Evolutionary conservation across 1,140 invertebrate species (phyloP).

Genomic region (Asbolus verrucosus): DNA sequence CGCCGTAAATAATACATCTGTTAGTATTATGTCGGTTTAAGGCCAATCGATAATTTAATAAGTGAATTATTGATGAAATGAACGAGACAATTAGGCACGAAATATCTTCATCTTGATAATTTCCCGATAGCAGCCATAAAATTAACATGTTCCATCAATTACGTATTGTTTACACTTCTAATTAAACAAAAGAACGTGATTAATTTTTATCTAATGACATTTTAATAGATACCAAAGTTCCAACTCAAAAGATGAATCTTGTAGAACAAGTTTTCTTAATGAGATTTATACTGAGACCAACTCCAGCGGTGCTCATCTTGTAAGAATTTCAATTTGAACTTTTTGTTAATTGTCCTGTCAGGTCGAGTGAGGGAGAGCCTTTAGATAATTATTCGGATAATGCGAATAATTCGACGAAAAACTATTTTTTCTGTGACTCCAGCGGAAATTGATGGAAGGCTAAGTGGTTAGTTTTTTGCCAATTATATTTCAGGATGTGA

Average conservation of each 20-base stretch:
- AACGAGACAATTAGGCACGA: neutral
- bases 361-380: neutral
- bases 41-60: neutral
- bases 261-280: constrained; percentile 33
- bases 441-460: too few species aligned
- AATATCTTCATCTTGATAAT: constrained; percentile 3
- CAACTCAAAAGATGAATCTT: neutral
- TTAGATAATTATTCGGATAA: too few species aligned
- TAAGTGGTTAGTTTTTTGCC: too few species aligned
- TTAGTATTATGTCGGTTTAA: neutral
- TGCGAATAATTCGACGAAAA: too few species aligned
- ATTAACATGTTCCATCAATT: neutral
- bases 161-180: constrained; percentile 8
- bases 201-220: constrained; percentile 21
- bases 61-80: neutral
- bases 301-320: neutral
- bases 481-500: too few species aligned
- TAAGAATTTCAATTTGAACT: constrained; percentile 21
- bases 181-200: constrained; percentile 22
- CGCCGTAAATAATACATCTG: constrained; percentile 9
- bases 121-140: neutral
- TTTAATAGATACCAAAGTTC: constrained; percentile 21
- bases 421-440: too few species aligned
- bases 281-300: constrained; percentile 8
- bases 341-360: constrained; percentile 17